A percentile compares a stretch with the other conserved stretches of the same genome.
Evolutionary conservation across 2,888 invertebrate genomes (phyloP).

Genomic region (Nemoura dubitans): DNA sequence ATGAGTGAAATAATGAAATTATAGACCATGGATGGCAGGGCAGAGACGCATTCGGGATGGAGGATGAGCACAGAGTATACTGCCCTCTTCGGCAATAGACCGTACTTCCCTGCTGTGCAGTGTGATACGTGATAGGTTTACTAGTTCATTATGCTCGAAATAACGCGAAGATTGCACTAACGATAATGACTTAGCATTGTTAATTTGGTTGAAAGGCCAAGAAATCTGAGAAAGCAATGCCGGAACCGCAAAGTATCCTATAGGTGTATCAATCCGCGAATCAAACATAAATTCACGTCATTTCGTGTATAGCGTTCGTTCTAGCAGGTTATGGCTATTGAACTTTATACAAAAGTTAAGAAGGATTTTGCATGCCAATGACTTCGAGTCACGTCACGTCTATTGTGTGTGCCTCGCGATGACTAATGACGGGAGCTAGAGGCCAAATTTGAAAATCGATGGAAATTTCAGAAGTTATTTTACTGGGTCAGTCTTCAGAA

Average conservation of each 20-base stretch:
- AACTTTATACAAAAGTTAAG: constrained; percentile 18
- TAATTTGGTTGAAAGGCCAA: not conserved
- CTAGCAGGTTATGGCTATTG: not conserved
- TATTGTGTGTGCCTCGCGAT: not conserved
- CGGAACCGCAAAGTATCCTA: not conserved
- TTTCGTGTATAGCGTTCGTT: not conserved
- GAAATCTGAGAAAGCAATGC: not conserved
- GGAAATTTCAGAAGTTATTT: not conserved
- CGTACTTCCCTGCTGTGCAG: constrained; percentile 38
- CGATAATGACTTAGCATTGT: not conserved
- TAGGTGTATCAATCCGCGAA: not conserved
- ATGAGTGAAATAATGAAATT: constrained; percentile 12
- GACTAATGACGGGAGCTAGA: constrained; percentile 9
- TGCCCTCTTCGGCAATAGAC: constrained; percentile 36
- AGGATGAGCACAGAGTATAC: not conserved
- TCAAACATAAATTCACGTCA: not conserved
- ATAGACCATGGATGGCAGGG: not conserved
- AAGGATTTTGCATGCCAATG: constrained; percentile 16
- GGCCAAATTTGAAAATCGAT: constrained; percentile 17
- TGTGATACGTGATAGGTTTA: not conserved
- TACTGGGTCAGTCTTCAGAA: not conserved
- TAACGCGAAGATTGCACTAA: not conserved
- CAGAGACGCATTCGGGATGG: not conserved
- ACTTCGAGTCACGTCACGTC: constrained; percentile 15
- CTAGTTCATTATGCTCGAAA: not conserved